Conservation (phyloP, 64 coral and sea anemone species). For the Montipora sp. region DNA sequence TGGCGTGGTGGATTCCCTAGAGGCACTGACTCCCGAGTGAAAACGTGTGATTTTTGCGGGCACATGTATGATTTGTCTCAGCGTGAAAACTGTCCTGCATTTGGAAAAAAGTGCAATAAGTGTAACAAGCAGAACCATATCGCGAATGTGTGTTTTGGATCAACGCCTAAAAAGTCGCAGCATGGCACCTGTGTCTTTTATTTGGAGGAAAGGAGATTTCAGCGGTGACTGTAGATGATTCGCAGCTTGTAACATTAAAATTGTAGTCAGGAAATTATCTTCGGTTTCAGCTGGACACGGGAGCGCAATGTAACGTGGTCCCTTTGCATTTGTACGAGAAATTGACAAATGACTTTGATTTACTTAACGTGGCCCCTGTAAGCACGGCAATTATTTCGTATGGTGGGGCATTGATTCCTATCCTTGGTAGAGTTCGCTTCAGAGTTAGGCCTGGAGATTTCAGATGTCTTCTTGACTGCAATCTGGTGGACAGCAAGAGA, state of each 20-base stretch:
- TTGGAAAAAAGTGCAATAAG: neutral
- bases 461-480: slow-evolving; percentile 50
- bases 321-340: slow-evolving; percentile 64
- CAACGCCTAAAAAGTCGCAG: neutral
- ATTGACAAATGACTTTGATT: slow-evolving; percentile 23
- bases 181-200: neutral
- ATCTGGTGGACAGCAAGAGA: slow-evolving; percentile 42
- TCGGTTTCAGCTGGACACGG: slow-evolving; percentile 23
- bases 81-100: slow-evolving; percentile 25
- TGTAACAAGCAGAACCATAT: slow-evolving; percentile 5
- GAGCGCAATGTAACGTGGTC: slow-evolving; percentile 71
- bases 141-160: slow-evolving; percentile 14
- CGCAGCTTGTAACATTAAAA: too few relatives aligned
- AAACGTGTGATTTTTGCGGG: neutral
- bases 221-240: neutral
- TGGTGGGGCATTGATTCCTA: slow-evolving; percentile 50
- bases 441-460: slow-evolving; percentile 21
- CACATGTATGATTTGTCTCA: neutral
- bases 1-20: too few relatives aligned
- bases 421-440: slow-evolving; percentile 7
- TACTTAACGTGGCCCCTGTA: slow-evolving; percentile 29
- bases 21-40: neutral
- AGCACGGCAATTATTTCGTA: slow-evolving; percentile 43
- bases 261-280: neutral
- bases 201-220: neutral